Evolutionary conservation across 1,140 invertebrate genomes (phyloP).

Genomic region (Caenorhabditis tropicalis): DNA sequence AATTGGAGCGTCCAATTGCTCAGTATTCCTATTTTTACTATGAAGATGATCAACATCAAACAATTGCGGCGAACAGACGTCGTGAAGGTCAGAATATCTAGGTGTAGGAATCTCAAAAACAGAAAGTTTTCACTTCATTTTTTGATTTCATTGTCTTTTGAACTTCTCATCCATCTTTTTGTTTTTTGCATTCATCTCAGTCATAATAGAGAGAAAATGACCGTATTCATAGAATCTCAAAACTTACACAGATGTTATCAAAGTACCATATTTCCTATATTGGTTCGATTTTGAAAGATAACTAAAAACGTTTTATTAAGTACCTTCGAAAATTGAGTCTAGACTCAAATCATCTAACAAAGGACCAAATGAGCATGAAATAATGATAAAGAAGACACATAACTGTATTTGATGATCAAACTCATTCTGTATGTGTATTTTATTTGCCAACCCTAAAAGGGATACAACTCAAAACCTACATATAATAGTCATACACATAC

Average conservation of each 20-base stretch:
- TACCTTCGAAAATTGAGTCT: too few relatives aligned
- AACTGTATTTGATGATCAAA: not conserved
- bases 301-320: too few relatives aligned
- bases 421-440: not conserved
- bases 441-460: conserved; percentile 28
- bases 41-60: not conserved
- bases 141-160: not conserved
- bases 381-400: too few relatives aligned
- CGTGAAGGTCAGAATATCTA: not conserved
- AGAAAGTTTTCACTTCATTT: not conserved
- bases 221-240: too few relatives aligned
- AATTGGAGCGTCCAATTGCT: conserved; percentile 35
- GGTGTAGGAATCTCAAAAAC: not conserved
- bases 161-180: not conserved
- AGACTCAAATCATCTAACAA: too few relatives aligned
- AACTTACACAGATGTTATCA: too few relatives aligned
- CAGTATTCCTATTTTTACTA: conserved; percentile 41
- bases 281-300: too few relatives aligned
- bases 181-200: too few relatives aligned
- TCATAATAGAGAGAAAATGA: too few relatives aligned
- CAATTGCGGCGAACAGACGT: conserved; percentile 41
- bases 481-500: not conserved
- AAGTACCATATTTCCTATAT: too few relatives aligned
- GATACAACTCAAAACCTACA: conserved; percentile 42
- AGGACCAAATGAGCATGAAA: too few relatives aligned